Percentiles rank a stretch among this genome's conserved stretches.
Conservation (phyloP, 2,113 vertebrate genomes). For the Phylloscopus trochilus region DNA sequence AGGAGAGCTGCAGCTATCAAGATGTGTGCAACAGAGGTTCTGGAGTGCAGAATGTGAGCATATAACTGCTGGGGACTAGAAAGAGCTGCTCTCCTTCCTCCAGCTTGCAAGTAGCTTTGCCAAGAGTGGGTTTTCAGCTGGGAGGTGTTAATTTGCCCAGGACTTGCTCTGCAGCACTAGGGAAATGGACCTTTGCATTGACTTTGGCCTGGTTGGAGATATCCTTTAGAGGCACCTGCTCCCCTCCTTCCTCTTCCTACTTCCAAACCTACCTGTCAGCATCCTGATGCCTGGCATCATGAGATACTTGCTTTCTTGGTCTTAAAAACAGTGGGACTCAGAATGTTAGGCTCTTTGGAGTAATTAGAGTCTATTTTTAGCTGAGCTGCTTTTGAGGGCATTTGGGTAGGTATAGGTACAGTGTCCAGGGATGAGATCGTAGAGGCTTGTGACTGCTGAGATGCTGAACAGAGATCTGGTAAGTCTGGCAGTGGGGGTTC, state of each 20-base stretch:
- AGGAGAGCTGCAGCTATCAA: neutral
- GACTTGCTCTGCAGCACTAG: neutral
- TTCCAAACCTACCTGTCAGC: neutral
- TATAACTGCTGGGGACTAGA: neutral
- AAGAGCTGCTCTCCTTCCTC: neutral
- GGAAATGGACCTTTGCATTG: neutral
- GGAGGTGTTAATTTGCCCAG: neutral
- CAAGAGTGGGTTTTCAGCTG: neutral
- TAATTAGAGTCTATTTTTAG: conserved; percentile 5
- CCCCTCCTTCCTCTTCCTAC: neutral
- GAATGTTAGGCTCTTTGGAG: neutral
- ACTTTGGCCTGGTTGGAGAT: neutral
- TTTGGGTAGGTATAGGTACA: neutral
- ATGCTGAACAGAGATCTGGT: neutral
- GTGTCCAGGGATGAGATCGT: neutral
- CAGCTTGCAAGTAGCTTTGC: neutral
- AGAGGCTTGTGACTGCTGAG: neutral
- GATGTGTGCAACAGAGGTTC: neutral
- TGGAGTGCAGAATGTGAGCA: neutral
- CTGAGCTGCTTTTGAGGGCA: neutral
- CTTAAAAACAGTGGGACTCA: neutral
- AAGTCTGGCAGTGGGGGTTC: neutral
- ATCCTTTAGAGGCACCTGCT: neutral
- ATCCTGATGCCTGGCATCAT: neutral
- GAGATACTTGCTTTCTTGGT: neutral